Conservation (phyloP, 2,113 vertebrate species). For the Rhea americana region DNA sequence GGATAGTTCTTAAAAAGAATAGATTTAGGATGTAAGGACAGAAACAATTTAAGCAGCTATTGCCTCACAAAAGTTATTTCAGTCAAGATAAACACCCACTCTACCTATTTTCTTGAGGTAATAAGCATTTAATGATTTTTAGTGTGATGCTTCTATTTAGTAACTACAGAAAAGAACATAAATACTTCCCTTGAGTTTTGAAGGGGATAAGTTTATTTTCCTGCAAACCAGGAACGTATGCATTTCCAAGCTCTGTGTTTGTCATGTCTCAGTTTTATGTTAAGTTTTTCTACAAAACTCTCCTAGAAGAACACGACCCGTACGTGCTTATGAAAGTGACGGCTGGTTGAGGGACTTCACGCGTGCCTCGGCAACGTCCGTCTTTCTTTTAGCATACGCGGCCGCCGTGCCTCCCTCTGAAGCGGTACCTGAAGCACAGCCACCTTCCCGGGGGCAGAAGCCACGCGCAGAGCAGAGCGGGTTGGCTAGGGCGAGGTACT, state of each 20-base stretch:
- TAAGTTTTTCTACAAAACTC: fast-evolving
- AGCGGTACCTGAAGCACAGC: fast-evolving
- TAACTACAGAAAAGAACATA: background rate
- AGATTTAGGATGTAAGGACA: background rate
- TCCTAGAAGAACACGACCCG: background rate
- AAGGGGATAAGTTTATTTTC: background rate
- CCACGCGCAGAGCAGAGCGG: fast-evolving
- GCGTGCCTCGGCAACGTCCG: fast-evolving
- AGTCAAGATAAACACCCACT: background rate
- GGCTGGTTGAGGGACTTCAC: fast-evolving
- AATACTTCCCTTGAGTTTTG: fast-evolving
- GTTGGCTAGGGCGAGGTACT: background rate
- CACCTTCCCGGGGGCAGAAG: background rate
- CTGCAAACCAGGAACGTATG: fast-evolving
- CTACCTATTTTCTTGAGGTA: background rate
- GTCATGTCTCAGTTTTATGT: no score
- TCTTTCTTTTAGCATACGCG: fast-evolving
- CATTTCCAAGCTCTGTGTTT: background rate
- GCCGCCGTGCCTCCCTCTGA: fast-evolving
- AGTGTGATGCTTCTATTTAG: background rate
- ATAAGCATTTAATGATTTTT: background rate
- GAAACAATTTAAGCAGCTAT: background rate
- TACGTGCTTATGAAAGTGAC: fast-evolving
- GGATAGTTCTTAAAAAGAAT: background rate
- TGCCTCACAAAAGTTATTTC: background rate